These are phyloP conservation scores for Phrynosoma platyrhinos DNA, from an alignment of 2,113 vertebrate species.

Conservation along the genomic window DNA sequence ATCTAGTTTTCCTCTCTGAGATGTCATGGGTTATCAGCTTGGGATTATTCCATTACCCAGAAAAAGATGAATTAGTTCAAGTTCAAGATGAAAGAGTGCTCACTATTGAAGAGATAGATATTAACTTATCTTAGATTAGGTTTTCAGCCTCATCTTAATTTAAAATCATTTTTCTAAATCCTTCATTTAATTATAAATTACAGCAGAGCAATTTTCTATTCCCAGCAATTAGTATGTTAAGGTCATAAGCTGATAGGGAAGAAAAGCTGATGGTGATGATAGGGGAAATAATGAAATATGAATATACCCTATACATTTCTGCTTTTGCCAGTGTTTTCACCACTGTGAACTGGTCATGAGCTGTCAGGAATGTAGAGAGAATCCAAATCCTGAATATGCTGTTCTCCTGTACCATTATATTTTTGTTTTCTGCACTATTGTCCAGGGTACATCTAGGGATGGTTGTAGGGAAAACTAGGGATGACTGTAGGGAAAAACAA, in stretches of 20 bases:
- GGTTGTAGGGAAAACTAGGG: neutral
- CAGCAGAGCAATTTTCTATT: constrained; percentile 41
- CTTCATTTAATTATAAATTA: constrained; percentile 38
- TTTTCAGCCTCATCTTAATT: constrained; percentile 34
- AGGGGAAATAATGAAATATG: constrained; percentile 18
- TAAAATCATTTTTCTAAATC: constrained; percentile 32
- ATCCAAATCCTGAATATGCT: neutral
- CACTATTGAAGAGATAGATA: constrained; percentile 32
- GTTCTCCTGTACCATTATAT: neutral
- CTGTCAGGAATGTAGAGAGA: neutral
- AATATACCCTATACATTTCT: constrained; percentile 15
- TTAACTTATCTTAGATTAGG: constrained; percentile 21
- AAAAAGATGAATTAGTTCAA: constrained; percentile 33
- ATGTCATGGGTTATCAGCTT: neutral
- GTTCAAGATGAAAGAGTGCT: constrained; percentile 33
- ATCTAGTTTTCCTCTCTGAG: neutral
- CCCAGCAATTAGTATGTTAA: constrained; percentile 37
- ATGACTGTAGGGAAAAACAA: neutral
- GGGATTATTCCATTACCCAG: constrained; percentile 1
- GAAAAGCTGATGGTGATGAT: neutral
- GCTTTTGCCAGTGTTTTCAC: neutral
- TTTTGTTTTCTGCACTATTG: neutral
- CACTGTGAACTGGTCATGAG: neutral
- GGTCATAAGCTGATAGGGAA: constrained; percentile 22
- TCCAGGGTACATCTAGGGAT: neutral